Evolutionary conservation across 2,888 invertebrate species (phyloP), one percentile per base, ranked within the genome.

Genomic region (Aporophyla nigra): DNA sequence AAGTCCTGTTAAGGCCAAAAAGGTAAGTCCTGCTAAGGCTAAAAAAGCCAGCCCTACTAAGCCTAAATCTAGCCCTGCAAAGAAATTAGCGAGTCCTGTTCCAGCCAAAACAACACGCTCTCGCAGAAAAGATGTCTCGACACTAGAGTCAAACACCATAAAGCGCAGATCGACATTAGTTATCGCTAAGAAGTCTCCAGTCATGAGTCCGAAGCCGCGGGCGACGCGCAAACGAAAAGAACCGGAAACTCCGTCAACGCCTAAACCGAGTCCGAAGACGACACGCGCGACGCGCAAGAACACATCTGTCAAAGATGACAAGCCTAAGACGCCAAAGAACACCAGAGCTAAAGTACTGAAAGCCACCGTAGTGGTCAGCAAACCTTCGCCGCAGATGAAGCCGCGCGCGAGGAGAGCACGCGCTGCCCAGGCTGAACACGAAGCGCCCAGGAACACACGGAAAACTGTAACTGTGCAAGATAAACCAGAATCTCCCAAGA

Each of bases 121-220:
- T 49, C 88, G 88, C 24, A 88, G 80, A 70, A 74, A 71, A 19
- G 63, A 75, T 63, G 70, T 71, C n/a, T 72, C 66, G 2, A 65
- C 58, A 2, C 49, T 75, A 4, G 74, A 85, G 83, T 49, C 66
- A 4, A 84, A 79, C 5, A 66, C 54, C 5, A 93, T 90, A 70
- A 93, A 88, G 71, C 91, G 90, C 16, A 77, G 87, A 27, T 76
- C 88, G 0, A 91, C 92, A 4, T 77, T 95, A 24, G 91, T 93
- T 19, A 89, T 95, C 7, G 74, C 90, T 1, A 94, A 94, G 72
- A 95, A 93, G 82, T 70, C 91, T 0, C 94, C 94, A 0, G 86
- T 87, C 14, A 86, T 92, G 84, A 91, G 87, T n/a, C 92, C 93
- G 0, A 71, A 72, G 24, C 84, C 74, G 4, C 78, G 75, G 63